A percentile compares a stretch with the other conserved stretches of the same genome.
Conservation (phyloP, 2,113 vertebrate species). For the Anthoscopus minutus region DNA sequence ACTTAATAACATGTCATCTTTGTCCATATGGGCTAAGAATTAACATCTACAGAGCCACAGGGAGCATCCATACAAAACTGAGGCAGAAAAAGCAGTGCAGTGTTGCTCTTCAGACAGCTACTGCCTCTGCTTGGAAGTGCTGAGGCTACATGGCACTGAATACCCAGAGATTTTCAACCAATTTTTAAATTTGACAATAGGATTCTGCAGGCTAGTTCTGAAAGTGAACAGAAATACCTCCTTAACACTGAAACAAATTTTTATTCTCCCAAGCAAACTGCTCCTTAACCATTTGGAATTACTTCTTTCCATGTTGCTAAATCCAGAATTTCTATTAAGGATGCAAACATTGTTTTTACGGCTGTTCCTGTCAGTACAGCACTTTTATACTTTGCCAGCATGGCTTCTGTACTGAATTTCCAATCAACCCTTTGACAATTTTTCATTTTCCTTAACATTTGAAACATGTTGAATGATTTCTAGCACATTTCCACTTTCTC, state of each 20-base stretch:
- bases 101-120: not conserved
- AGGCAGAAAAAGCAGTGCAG: not conserved
- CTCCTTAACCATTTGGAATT: not conserved
- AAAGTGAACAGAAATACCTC: not conserved
- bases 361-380: not conserved
- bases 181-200: not conserved
- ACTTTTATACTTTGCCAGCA: not conserved
- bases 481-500: not conserved
- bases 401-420: not conserved
- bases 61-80: not conserved
- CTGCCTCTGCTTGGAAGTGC: not conserved
- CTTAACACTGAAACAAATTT: not conserved
- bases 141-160: not conserved
- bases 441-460: not conserved
- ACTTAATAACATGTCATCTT: not conserved
- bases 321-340: not conserved
- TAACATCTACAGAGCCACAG: not conserved
- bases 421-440: not conserved
- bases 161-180: not conserved
- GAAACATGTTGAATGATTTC: not conserved
- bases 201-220: not conserved
- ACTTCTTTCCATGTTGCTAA: not conserved
- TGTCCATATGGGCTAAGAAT: not conserved
- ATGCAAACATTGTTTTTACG: not conserved
- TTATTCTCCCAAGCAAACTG: not conserved